phyloP scores from a whole-genome alignment of 2,797 vertebrate species.

The Triplophysa yarkandensis region DNA sequence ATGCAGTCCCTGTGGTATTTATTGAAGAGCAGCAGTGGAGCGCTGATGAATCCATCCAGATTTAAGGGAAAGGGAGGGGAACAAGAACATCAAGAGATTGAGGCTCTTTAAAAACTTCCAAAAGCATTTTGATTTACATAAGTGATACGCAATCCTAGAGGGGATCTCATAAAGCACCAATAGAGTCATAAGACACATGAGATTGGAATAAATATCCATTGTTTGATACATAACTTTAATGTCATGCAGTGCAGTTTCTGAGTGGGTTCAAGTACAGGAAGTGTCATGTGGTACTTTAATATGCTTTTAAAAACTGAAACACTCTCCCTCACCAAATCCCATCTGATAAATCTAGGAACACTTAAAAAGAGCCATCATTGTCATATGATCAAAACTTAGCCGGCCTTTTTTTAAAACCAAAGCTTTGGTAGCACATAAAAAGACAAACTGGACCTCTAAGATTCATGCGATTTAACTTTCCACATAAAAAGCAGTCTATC shows the following conservation, averaged over 20 bases:
- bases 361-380: conserved; percentile 61
- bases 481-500: conserved; percentile 77
- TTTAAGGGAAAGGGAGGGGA: conserved; percentile 66
- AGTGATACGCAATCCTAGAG: conserved; percentile 19
- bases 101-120: conserved; percentile 31
- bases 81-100: conserved; percentile 46
- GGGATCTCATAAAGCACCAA: conserved; percentile 36
- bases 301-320: conserved; percentile 53
- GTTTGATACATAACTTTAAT: conserved; percentile 43
- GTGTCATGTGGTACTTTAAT: conserved; percentile 58
- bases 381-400: conserved; percentile 61
- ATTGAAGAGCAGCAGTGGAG: conserved; percentile 67
- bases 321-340: conserved; percentile 47
- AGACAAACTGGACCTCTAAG: conserved; percentile 55
- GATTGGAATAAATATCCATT: conserved; percentile 42
- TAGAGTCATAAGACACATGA: conserved; percentile 40
- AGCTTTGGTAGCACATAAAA: conserved; percentile 60
- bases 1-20: conserved; percentile 24
- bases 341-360: conserved; percentile 57
- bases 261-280: conserved; percentile 52
- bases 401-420: conserved; percentile 44
- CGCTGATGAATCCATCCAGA: conserved; percentile 72
- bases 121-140: conserved; percentile 39
- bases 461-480: conserved; percentile 76
- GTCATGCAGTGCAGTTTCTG: conserved; percentile 26